Evolutionary conservation across 2,888 invertebrate genomes (phyloP).

Genomic region (Crocallis elinguaria): DNA sequence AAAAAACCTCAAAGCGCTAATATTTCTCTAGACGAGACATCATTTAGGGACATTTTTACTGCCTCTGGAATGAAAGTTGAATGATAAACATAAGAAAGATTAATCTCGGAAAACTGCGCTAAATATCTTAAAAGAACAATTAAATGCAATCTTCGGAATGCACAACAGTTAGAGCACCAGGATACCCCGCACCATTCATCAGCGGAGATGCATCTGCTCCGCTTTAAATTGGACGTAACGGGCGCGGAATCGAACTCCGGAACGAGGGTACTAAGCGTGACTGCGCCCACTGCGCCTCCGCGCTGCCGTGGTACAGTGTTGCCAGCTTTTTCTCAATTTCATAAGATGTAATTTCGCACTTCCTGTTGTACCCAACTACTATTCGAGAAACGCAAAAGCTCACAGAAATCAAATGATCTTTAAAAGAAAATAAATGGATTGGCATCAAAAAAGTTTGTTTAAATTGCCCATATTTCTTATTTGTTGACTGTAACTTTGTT

Average conservation of each 20-base stretch:
- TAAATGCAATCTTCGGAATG: background rate
- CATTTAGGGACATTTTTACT: too few species aligned
- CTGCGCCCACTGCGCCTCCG: constrained; percentile 25
- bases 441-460: too few species aligned
- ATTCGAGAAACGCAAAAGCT: too few species aligned
- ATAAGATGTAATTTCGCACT: background rate
- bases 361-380: background rate
- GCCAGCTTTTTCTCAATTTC: constrained; percentile 12
- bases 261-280: constrained; percentile 56
- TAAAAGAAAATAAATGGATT: too few species aligned
- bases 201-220: constrained; percentile 42
- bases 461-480: too few species aligned
- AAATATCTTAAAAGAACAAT: background rate
- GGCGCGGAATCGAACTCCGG: constrained; percentile 53
- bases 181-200: constrained; percentile 19
- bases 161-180: constrained; percentile 18
- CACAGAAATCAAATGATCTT: too few species aligned
- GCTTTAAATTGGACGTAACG: constrained; percentile 55
- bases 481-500: too few species aligned
- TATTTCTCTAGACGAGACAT: too few species aligned
- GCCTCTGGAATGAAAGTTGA: too few species aligned
- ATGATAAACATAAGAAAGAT: too few species aligned
- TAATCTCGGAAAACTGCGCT: too few species aligned
- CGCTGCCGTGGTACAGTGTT: constrained; percentile 3
- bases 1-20: too few species aligned